Evolutionary conservation across 2,113 vertebrate species (phyloP).

Genomic region (Setophaga kirtlandii): DNA sequence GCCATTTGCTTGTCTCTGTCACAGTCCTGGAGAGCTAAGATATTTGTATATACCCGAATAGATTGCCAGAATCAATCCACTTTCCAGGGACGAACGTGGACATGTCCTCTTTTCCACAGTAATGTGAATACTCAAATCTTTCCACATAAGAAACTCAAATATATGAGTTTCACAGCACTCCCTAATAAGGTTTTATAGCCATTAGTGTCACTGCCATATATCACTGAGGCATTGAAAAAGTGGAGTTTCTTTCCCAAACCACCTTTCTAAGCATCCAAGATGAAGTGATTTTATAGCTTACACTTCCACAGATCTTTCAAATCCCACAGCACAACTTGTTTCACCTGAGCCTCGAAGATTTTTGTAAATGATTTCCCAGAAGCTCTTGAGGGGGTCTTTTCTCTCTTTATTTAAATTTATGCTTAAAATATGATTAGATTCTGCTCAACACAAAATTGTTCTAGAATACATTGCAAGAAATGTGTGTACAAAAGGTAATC

Average conservation of each 20-base stretch:
- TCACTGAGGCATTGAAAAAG: conserved; percentile 71
- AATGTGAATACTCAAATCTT: conserved; percentile 68
- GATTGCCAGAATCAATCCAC: conserved; percentile 64
- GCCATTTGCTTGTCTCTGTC: conserved; percentile 33
- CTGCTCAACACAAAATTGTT: conserved; percentile 28
- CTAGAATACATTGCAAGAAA: conserved; percentile 22
- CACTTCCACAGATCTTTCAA: conserved; percentile 66
- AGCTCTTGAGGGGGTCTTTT: conserved; percentile 60
- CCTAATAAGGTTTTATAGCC: conserved; percentile 71
- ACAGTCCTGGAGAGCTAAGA: conserved; percentile 9
- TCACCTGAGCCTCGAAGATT: conserved; percentile 62
- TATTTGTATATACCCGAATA: conserved; percentile 45
- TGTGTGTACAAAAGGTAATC: conserved; percentile 45
- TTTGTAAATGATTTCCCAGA: conserved; percentile 64
- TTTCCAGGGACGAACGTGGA: conserved; percentile 52
- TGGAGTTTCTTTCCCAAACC: conserved; percentile 63
- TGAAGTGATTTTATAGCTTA: conserved; percentile 72
- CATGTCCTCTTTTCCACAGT: conserved; percentile 46
- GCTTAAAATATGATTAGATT: conserved; percentile 46
- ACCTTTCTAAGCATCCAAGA: conserved; percentile 70
- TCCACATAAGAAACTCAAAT: conserved; percentile 69
- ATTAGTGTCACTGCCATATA: conserved; percentile 65
- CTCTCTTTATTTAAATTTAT: conserved; percentile 61
- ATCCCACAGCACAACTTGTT: conserved; percentile 47
- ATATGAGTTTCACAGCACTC: conserved; percentile 66